Evolutionary conservation across 2,113 vertebrate species (phyloP).

Genomic region (Thamnophis sirtalis): DNA sequence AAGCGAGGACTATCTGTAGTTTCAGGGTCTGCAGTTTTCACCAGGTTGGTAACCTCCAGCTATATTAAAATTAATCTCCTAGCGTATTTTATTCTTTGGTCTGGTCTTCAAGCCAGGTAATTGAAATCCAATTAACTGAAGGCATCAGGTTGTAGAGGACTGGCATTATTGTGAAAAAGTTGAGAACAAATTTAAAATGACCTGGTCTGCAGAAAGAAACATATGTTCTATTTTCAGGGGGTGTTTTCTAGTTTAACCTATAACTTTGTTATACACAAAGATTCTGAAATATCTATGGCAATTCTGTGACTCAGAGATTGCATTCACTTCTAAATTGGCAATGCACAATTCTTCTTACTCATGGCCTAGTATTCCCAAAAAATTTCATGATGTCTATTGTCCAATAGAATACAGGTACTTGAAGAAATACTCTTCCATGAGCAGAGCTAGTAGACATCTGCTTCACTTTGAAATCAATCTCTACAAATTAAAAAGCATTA

Average conservation of each 20-base stretch:
- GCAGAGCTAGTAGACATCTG: background rate
- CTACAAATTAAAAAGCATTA: background rate
- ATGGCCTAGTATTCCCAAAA: too few relatives aligned
- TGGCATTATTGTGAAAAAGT: background rate
- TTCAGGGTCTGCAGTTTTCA: background rate
- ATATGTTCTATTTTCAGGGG: background rate
- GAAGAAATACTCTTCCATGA: background rate
- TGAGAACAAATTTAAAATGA: background rate
- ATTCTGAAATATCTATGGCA: background rate
- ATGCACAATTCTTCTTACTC: background rate
- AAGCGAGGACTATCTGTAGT: too few relatives aligned
- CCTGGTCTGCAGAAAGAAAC: fast-evolving
- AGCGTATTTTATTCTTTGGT: too few relatives aligned
- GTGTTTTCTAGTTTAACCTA: background rate
- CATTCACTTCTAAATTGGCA: constrained; percentile 32
- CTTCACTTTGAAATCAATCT: background rate
- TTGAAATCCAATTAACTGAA: too few relatives aligned
- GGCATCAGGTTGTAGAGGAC: background rate
- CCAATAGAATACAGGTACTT: background rate
- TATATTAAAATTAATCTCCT: too few relatives aligned
- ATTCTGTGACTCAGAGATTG: background rate
- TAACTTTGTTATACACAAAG: background rate
- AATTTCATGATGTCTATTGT: background rate
- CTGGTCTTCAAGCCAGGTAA: too few relatives aligned
- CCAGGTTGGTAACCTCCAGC: background rate